A percentile compares a stretch with the other conserved stretches of the same genome.
Evolutionary conservation across 2,888 invertebrate genomes (phyloP).

Genomic region (Drosophila rubida): DNA sequence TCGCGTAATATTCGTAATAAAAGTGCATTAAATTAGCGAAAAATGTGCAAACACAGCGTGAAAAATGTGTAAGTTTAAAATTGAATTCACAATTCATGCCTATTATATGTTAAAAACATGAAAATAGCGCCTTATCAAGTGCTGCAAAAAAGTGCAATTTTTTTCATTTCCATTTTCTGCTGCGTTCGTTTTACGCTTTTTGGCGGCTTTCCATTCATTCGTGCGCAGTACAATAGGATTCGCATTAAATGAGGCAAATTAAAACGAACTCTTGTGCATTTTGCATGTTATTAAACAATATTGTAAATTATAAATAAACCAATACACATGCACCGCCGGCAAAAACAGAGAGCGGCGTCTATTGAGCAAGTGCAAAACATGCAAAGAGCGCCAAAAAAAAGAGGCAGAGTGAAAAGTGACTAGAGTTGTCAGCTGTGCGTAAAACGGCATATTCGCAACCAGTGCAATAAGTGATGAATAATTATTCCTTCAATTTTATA

Average conservation of each 20-base stretch:
- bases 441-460: constrained; percentile 14
- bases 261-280: not conserved
- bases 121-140: not conserved
- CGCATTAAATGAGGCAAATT: not conserved
- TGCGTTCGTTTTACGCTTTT: not conserved
- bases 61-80: not conserved
- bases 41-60: not conserved
- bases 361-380: constrained; percentile 22
- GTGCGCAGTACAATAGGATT: not conserved
- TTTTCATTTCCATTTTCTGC: not conserved
- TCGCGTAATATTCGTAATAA: not conserved
- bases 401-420: not conserved
- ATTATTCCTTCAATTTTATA: not conserved
- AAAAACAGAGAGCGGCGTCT: constrained; percentile 68
- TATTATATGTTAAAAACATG: not conserved
- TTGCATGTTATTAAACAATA: constrained; percentile 33
- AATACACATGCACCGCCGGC: constrained; percentile 70
- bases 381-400: constrained; percentile 8
- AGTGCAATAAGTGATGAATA: not conserved
- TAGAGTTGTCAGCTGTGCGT: constrained; percentile 62
- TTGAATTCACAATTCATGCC: not conserved
- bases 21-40: not conserved
- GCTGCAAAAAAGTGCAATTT: not conserved
- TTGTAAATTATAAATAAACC: constrained; percentile 74
- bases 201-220: too few species aligned